Base-by-base conservation (phyloP, 2,797 vertebrate genomes). In the Dipus sagitta region DNA sequence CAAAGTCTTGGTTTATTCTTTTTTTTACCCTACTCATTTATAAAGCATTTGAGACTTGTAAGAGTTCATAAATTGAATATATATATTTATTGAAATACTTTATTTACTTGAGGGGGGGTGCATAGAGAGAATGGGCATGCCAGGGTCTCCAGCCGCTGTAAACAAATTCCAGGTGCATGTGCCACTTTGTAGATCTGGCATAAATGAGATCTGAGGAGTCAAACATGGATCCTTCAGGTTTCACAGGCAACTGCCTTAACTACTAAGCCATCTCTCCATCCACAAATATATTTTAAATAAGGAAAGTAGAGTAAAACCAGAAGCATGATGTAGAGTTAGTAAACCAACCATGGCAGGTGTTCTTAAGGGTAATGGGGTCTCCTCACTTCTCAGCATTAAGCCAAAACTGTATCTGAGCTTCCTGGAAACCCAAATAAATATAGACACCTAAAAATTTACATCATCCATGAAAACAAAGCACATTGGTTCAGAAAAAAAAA, bases 41-140 rank as follows among this genome's bases (percentile, higher is more conserved):
- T 65, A 42, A 92, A 81, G 80, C 82, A 75, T 42, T 72, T 90
- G 23, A 72, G 28, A 89, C 85, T 72, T 93, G 52, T 91, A 67
- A 89, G 88, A 18, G 67, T 65, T 77, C 3, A 10, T 21, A 23
- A 30, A 70, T 81, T 2, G 32, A 71, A 17, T 54, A 30, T 24
- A 54, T 42, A 47, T 11, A 38, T 47, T 47, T 2, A 47, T 47
- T 47, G 6, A 9, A 47, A 38, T 38, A 38, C 6, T 47, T 47
- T 47, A 47, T 47, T 47, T 47, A 47, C 47, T 10, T 47, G 47
- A 47, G 47, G 9, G 47, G 9, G 47, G 11, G 47, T 3, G 11
- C 8, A 47, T 8, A 47, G 47, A 47, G 47, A 47, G 7, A 47
- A 47, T 47, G 47, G 47, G 47, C 47, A 47, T 47, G 47, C 9